Percentiles rank a stretch among this genome's conserved stretches.
Evolutionary conservation across 2,888 invertebrate genomes (phyloP).

Genomic region (Drosophila neoperkinsi): DNA sequence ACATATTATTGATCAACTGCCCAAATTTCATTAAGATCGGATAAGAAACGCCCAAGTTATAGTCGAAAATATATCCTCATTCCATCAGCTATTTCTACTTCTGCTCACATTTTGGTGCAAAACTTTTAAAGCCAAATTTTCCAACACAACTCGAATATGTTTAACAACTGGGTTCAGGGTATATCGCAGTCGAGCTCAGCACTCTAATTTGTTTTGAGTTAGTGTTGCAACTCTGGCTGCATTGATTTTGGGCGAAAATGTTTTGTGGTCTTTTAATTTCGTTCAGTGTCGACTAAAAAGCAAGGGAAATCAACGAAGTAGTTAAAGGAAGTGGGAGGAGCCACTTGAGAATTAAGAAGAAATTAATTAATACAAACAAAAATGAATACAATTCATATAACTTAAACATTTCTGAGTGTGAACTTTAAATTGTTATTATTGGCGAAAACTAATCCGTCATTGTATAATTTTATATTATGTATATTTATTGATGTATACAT

Average conservation of each 20-base stretch:
- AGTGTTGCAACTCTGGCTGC: slow-evolving; percentile 3
- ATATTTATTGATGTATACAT: not conserved
- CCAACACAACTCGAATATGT: too few relatives aligned
- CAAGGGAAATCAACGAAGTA: not conserved
- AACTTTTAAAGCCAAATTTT: too few relatives aligned
- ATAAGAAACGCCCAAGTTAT: too few relatives aligned
- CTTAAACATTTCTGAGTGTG: not conserved
- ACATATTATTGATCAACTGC: too few relatives aligned
- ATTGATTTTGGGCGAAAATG: slow-evolving; percentile 35
- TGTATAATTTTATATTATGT: not conserved
- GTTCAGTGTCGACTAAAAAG: slow-evolving; percentile 16
- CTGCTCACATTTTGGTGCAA: too few relatives aligned
- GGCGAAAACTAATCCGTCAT: not conserved
- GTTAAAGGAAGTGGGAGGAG: too few relatives aligned
- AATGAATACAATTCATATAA: not conserved
- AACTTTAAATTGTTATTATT: not conserved
- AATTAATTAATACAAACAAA: not conserved
- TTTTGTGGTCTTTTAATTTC: slow-evolving; percentile 7
- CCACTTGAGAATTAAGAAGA: not conserved
- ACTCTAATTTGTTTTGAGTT: not conserved
- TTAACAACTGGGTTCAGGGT: too few relatives aligned
- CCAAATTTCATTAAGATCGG: too few relatives aligned
- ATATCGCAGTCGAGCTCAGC: too few relatives aligned
- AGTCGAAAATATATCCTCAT: too few relatives aligned
- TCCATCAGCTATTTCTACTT: too few relatives aligned